These are phyloP conservation scores for Smutsia gigantea DNA, from an alignment of 2,797 vertebrate genomes.

Conservation along the genomic window DNA sequence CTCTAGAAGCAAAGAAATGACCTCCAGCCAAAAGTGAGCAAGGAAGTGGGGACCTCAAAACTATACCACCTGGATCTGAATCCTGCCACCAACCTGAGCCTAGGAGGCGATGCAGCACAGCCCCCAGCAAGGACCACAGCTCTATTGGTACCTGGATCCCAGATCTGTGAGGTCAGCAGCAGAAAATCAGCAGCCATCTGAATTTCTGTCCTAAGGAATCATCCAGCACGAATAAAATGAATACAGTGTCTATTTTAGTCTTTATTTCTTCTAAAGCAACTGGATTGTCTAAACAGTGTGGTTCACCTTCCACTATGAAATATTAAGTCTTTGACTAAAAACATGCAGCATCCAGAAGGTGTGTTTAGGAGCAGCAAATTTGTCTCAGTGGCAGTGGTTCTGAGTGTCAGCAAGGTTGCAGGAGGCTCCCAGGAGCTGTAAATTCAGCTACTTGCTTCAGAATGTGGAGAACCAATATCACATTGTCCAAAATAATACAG, in stretches of 20 bases:
- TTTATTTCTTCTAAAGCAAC: not conserved
- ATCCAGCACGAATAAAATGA: not conserved
- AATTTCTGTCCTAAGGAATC: not conserved
- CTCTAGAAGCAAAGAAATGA: not conserved
- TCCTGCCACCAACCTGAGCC: not conserved
- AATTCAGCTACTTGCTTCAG: not conserved
- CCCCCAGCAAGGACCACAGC: not conserved
- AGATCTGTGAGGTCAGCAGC: not conserved
- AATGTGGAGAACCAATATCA: not conserved
- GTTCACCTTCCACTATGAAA: not conserved
- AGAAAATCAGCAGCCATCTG: not conserved
- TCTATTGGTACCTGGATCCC: not conserved
- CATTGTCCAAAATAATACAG: not conserved
- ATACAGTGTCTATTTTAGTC: not conserved
- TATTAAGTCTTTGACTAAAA: not conserved
- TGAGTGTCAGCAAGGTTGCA: not conserved
- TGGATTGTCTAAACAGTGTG: not conserved
- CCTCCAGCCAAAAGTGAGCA: not conserved
- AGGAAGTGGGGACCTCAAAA: not conserved
- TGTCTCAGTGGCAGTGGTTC: accelerated
- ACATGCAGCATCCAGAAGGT: not conserved
- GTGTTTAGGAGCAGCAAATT: not conserved
- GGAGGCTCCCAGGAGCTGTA: not conserved
- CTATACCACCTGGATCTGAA: not conserved
- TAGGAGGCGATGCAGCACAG: accelerated